Conservation (phyloP, 2,113 vertebrate species). For the Fulmarus glacialis region DNA sequence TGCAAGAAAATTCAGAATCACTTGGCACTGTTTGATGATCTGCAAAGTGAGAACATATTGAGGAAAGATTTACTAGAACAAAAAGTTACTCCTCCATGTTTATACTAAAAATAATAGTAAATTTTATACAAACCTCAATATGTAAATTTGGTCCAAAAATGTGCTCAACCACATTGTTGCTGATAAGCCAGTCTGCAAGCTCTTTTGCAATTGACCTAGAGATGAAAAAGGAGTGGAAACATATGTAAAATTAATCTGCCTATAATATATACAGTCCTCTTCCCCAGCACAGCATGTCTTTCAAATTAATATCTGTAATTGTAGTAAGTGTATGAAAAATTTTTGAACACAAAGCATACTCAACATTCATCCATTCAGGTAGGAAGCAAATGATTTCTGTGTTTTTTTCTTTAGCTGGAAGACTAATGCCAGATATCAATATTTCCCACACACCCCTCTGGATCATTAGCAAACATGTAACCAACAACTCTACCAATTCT, state of each 20-base stretch:
- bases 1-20: conserved; percentile 98
- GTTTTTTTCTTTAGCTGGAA: not conserved
- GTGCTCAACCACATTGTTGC: conserved; percentile 97
- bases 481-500: not conserved
- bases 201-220: conserved; percentile 97
- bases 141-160: conserved; percentile 99
- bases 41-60: conserved; percentile 69
- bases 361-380: not conserved
- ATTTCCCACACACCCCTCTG: not conserved
- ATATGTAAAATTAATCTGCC: not conserved
- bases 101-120: not conserved
- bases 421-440: not conserved
- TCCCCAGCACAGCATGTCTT: not conserved
- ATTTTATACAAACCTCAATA: conserved; percentile 88
- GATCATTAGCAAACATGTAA: not conserved
- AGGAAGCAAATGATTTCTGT: not conserved
- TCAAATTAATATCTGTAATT: not conserved
- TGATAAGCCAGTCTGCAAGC: conserved; percentile 97
- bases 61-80: conserved; percentile 24
- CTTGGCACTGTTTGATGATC: conserved; percentile 99
- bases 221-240: not conserved
- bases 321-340: not conserved
- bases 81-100: not conserved
- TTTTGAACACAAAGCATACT: not conserved
- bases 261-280: not conserved